phyloP scores from a whole-genome alignment of 2,113 vertebrate genomes.

The Brachyhypopomus occidentalis region DNA sequence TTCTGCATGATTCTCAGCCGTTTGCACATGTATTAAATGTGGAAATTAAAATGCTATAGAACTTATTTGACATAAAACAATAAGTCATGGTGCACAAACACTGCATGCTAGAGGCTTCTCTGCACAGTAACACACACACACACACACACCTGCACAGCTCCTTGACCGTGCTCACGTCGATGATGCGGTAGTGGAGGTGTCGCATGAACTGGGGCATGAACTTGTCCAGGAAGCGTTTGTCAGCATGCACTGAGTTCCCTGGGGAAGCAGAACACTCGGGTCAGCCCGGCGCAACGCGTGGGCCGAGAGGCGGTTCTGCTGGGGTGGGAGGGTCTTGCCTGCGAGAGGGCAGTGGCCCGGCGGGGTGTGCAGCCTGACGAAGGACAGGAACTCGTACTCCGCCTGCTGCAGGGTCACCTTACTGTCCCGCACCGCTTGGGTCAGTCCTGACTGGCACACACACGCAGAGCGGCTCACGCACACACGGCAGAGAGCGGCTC shows the following conservation, averaged over 20 bases:
- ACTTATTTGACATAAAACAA: no score
- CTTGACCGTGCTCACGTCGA: slow-evolving; percentile 98
- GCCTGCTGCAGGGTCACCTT: slow-evolving; percentile 87
- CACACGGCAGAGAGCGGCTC: no score
- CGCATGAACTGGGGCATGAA: slow-evolving; percentile 96
- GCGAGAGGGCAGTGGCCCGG: slow-evolving; percentile 93
- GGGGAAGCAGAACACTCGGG: slow-evolving; percentile 13
- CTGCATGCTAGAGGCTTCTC: no score
- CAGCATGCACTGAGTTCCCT: slow-evolving; percentile 84
- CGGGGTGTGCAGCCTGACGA: slow-evolving; percentile 89
- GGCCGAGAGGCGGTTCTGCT: no score
- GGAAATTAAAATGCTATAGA: no score
- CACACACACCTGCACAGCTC: slow-evolving; percentile 88
- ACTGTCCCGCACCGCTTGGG: slow-evolving; percentile 90
- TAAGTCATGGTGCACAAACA: no score
- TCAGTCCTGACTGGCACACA: slow-evolving; percentile 89
- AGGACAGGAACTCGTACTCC: slow-evolving; percentile 94
- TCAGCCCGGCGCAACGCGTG: neutral
- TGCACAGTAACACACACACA: neutral
- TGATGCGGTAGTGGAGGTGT: slow-evolving; percentile 83
- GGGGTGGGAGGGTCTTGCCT: slow-evolving; percentile 52
- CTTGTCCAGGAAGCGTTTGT: slow-evolving; percentile 92
- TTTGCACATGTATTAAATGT: no score
- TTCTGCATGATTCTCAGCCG: no score
- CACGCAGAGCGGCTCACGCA: no score